Evolutionary conservation across 2,797 vertebrate species (phyloP).

Genomic region (Siniperca scherzeri): DNA sequence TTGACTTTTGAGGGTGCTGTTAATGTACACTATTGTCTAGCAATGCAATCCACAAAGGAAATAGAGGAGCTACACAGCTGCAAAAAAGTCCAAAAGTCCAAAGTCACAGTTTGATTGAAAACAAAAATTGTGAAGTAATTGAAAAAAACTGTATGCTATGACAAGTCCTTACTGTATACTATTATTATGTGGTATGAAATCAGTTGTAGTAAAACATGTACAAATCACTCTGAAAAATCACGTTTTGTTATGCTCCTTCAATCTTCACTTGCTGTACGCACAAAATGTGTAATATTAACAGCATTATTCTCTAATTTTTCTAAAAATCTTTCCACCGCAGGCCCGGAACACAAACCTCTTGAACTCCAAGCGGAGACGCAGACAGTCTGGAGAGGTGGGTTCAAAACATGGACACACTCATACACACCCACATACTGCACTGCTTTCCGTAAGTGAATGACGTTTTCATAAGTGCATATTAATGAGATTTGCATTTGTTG

Average conservation of each 20-base stretch:
- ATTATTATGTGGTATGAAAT: too few species aligned
- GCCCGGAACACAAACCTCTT: constrained; percentile 47
- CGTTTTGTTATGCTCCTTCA: background rate
- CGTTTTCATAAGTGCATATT: constrained; percentile 75
- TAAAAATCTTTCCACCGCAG: constrained; percentile 50
- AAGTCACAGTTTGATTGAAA: background rate
- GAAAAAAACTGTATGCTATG: background rate
- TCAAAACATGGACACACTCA: constrained; percentile 13
- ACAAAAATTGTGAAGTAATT: background rate
- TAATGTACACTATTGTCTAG: too few species aligned
- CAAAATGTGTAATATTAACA: background rate
- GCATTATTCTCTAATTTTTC: background rate
- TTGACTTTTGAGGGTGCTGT: background rate
- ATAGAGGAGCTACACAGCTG: background rate
- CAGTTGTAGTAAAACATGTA: too few species aligned
- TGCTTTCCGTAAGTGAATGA: constrained; percentile 41
- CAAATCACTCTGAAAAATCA: background rate
- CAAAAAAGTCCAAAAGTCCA: background rate
- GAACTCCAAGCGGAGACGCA: constrained; percentile 88
- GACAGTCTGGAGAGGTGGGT: constrained; percentile 90
- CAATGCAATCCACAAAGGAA: background rate
- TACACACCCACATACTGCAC: constrained; percentile 34
- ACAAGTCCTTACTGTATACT: background rate
- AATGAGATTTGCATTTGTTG: constrained; percentile 78
- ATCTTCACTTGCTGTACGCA: background rate